Base-by-base conservation (phyloP, 1,140 invertebrate species). In the Aphidius ervi region DNA sequence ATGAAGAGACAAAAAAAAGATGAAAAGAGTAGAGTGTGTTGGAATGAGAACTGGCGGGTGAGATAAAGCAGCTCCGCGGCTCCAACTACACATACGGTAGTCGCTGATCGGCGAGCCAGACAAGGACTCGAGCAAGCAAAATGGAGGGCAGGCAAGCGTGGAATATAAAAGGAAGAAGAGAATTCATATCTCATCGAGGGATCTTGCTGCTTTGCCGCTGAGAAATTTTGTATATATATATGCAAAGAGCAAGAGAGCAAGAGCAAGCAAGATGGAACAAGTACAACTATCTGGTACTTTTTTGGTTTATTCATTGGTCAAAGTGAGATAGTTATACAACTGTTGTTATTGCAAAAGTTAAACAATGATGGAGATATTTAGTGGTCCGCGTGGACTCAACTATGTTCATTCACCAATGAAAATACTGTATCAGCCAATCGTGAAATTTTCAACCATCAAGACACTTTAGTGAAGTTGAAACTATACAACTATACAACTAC, bases 151-250 rank as follows among this genome's bases (percentile, higher is more conserved):
- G 76, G 72, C 73, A 70, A 76, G 74, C 75, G 75, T 76, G 72
- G 74, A 77, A 78, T 79, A 79, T 78, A 79, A 76, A 78, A 78
- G 75, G 72, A 76, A 70, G 68, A 71, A 70, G 68, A 71, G 69
- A 73, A 74, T 73, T 73, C 75, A 76, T 79, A 79, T 78, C 75
- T 79, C 73, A 75, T 74, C 71, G 74, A 67, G 70, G 70, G 74
- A 79, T 79, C 77, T 79, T 68, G 73, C 72, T 74, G 73, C 68
- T 72, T 75, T 73, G 72, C 71, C 70, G 76, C 70, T 75, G 75
- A 78, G 75, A 77, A 74, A 77, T 74, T 76, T 70, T 78, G 62
- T 50, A 56, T 50, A 62, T 63, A 58, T 31, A 31, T 31, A 31
- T 31, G 46, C 47, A 48, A 42, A 47, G 48, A 46, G 55, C n/a